Conservation (phyloP, 2,888 invertebrate genomes). For the Pristionchus exspectatus region DNA sequence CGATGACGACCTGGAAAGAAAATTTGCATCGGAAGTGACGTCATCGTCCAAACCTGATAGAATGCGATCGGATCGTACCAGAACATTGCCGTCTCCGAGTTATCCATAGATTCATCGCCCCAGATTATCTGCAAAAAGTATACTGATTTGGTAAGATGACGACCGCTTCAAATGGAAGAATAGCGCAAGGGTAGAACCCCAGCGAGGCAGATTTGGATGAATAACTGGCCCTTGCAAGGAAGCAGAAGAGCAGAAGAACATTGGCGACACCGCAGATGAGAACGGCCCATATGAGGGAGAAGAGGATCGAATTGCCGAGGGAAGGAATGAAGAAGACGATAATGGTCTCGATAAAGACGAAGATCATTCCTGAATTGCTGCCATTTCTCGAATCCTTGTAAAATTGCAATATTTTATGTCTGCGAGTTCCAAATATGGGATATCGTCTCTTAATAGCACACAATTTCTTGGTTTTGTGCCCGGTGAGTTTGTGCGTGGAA, state of each 20-base stretch:
- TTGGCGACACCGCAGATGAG: slow-evolving; percentile 1
- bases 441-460: neutral
- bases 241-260: neutral
- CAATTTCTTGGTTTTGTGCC: no score
- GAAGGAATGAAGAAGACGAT: slow-evolving; percentile 13
- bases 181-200: no score
- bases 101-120: neutral
- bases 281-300: neutral
- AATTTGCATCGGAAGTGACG: neutral
- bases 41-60: neutral
- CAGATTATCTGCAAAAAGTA: neutral
- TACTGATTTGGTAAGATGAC: no score
- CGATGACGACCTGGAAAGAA: neutral
- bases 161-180: neutral
- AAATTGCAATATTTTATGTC: no score
- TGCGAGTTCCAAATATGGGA: neutral
- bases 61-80: neutral
- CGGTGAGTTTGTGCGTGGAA: neutral
- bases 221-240: neutral
- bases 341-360: slow-evolving; percentile 40
- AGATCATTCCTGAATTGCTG: slow-evolving; percentile 30
- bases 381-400: no score
- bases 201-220: no score
- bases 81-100: neutral
- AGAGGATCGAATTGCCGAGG: neutral